These are phyloP conservation scores for Ochotona curzoniae DNA, from an alignment of 2,113 vertebrate species.

Conservation along the genomic window DNA sequence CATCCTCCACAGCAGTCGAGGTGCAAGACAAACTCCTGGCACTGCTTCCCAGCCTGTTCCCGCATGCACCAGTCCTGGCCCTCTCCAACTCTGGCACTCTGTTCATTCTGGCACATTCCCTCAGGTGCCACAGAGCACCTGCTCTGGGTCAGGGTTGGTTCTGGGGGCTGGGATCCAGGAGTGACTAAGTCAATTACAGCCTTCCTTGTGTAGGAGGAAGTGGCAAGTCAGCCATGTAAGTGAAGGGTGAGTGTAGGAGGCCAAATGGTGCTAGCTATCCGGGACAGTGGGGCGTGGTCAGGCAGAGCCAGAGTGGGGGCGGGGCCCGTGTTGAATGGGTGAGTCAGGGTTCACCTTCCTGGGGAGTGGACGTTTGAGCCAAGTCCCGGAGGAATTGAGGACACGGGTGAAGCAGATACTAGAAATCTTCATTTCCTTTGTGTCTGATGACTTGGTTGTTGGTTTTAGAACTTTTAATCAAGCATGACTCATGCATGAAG, in stretches of 20 bases:
- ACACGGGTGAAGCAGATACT: background rate
- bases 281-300: background rate
- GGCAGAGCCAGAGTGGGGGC: background rate
- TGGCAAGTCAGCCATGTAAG: background rate
- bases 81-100: background rate
- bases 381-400: background rate
- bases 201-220: background rate
- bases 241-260: background rate
- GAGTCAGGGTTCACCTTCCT: background rate
- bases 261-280: constrained; percentile 1
- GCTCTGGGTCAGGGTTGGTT: background rate
- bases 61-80: background rate
- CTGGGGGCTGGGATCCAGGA: background rate
- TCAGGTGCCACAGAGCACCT: background rate
- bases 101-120: background rate
- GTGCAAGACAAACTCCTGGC: background rate
- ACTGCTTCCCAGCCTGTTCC: background rate
- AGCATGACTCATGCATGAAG: constrained; percentile 56
- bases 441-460: constrained; percentile 39
- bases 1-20: background rate
- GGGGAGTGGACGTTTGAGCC: background rate
- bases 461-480: constrained; percentile 58
- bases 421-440: constrained; percentile 55
- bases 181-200: background rate
- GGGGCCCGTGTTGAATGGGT: background rate